These are phyloP conservation scores for Gallinago undulata DNA, from an alignment of 2,113 vertebrate genomes.

Conservation along the genomic window DNA sequence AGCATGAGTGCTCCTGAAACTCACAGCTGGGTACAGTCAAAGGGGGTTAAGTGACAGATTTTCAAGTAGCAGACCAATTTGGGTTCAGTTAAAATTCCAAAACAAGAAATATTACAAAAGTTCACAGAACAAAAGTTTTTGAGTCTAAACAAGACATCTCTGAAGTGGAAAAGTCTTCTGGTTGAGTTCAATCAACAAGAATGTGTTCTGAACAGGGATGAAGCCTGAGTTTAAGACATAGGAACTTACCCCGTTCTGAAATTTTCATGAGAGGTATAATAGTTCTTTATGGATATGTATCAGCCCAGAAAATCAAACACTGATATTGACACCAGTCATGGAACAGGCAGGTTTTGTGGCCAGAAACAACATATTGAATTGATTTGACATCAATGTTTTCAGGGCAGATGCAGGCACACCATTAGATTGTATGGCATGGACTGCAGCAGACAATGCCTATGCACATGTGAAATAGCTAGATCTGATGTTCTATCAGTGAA, in stretches of 20 bases:
- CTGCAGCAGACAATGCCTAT: rapidly evolving
- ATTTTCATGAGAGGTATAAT: background rate
- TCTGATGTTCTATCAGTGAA: background rate
- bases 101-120: background rate
- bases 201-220: background rate
- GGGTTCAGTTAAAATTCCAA: background rate
- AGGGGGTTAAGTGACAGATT: background rate
- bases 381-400: background rate
- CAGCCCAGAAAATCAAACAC: background rate
- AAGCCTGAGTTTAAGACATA: background rate
- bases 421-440: no score
- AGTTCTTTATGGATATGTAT: background rate
- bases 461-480: background rate
- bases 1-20: background rate
- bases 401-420: background rate
- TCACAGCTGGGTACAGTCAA: background rate
- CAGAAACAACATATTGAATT: background rate
- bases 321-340: background rate
- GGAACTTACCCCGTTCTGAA: background rate
- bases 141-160: background rate
- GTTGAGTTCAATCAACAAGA: background rate
- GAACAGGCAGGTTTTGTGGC: background rate
- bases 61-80: background rate
- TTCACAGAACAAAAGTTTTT: background rate
- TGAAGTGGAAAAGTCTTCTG: background rate